Evolutionary conservation across 2,113 vertebrate genomes (phyloP).

Genomic region (Zosterops lateralis): DNA sequence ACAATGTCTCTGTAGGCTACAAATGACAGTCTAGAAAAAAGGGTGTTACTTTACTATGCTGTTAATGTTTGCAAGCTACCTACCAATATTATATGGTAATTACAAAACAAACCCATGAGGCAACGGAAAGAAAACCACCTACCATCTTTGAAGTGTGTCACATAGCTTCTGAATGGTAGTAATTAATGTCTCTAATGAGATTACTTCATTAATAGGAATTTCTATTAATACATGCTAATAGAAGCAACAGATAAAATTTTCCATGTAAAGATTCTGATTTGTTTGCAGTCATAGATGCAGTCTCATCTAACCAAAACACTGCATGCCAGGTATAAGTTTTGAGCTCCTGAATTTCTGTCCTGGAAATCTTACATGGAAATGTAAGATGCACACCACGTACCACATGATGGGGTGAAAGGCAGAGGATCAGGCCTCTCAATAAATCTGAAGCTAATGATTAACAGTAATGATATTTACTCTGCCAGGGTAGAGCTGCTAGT

Average conservation of each 20-base stretch:
- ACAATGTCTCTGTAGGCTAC: not conserved
- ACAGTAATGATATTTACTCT: conserved; percentile 22
- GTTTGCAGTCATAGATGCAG: not conserved
- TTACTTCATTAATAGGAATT: conserved; percentile 21
- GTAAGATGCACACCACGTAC: not conserved
- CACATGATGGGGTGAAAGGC: not conserved
- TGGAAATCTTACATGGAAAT: not conserved
- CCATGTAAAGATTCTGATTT: not conserved
- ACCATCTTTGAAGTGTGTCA: conserved; percentile 5
- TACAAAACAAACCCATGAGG: conserved; percentile 19
- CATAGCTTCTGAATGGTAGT: not conserved
- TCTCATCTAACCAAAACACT: not conserved
- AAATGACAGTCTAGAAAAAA: not conserved
- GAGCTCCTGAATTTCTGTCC: not conserved
- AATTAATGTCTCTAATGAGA: conserved; percentile 7
- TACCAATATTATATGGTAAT: not conserved
- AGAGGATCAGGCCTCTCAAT: not conserved
- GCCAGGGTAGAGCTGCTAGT: not conserved
- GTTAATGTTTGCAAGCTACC: not conserved
- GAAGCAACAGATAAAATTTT: not conserved
- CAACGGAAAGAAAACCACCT: conserved; percentile 1
- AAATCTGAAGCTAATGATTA: conserved; percentile 43
- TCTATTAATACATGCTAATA: not conserved
- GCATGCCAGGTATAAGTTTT: not conserved
- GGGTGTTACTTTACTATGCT: not conserved